Evolutionary conservation across 2,797 vertebrate species (phyloP).

Genomic region (Macropodus opercularis): DNA sequence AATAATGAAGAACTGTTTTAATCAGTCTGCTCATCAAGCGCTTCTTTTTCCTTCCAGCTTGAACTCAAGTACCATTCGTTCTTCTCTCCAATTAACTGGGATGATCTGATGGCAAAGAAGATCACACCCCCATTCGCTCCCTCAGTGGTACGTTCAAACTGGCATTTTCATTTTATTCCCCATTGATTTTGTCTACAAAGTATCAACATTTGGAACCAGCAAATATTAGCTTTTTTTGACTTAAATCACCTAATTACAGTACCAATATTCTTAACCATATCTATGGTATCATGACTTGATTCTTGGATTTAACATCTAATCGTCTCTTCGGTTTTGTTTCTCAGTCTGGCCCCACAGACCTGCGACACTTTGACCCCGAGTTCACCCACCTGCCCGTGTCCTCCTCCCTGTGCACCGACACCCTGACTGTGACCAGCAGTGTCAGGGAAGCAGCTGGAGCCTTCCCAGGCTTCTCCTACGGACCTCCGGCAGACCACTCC

Average conservation of each 20-base stretch:
- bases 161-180: not conserved
- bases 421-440: constrained; percentile 76
- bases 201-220: not conserved
- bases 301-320: not conserved
- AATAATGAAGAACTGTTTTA: fast-evolving
- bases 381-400: constrained; percentile 85
- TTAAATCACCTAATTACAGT: not conserved
- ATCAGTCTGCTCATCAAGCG: constrained; percentile 9
- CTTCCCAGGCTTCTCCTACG: constrained; percentile 86
- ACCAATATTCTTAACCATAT: not conserved
- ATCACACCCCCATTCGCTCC: constrained; percentile 82
- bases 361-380: constrained; percentile 84
- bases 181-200: not conserved
- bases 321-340: not conserved
- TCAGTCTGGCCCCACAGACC: constrained; percentile 83
- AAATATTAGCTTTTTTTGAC: not conserved
- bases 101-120: constrained; percentile 84
- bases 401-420: constrained; percentile 79
- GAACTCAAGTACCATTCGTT: constrained; percentile 83
- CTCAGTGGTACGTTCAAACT: constrained; percentile 77
- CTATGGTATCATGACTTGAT: too few species aligned
- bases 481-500: constrained; percentile 68
- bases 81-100: constrained; percentile 87
- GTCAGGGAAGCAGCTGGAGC: constrained; percentile 81
- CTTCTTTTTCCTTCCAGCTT: constrained; percentile 64